Conservation (phyloP, 2,888 invertebrate genomes). For the Liopterus haemorrhoidalis region DNA sequence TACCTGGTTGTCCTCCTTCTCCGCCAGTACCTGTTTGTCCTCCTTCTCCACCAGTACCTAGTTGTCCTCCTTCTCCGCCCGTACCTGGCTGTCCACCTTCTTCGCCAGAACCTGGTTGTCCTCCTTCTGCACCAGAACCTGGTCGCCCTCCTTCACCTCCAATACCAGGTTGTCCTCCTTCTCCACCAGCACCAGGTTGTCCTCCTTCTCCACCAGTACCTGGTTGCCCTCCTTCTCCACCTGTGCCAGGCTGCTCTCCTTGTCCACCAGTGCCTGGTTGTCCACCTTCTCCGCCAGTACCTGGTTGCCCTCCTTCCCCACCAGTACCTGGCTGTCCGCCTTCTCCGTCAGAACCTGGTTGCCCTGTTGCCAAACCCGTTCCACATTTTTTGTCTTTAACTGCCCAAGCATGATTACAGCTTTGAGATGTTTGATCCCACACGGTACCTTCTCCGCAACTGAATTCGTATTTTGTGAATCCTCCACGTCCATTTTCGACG, state of each 20-base stretch:
- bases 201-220: conserved; percentile 25
- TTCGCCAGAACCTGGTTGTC: neutral
- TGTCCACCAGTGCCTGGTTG: conserved; percentile 23
- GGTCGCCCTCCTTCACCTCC: conserved; percentile 17
- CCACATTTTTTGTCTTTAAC: conserved; percentile 41
- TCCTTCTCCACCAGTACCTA: conserved; percentile 18
- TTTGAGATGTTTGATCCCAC: conserved; percentile 63
- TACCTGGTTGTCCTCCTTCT: conserved; percentile 22
- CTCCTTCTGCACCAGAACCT: neutral
- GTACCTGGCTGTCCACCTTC: neutral
- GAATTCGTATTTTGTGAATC: conserved; percentile 63
- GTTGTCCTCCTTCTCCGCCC: conserved; percentile 16
- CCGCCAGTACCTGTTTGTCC: conserved; percentile 24
- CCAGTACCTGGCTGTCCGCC: neutral
- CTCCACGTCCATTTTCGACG: conserved; percentile 56
- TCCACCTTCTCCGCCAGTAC: conserved; percentile 19
- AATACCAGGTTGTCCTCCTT: conserved; percentile 24
- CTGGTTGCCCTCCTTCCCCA: conserved; percentile 23
- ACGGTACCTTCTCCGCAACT: conserved; percentile 69
- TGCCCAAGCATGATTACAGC: conserved; percentile 67
- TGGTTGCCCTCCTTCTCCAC: conserved; percentile 25
- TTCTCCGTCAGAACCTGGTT: neutral
- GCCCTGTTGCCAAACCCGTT: neutral
- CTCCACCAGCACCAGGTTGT: conserved; percentile 24
- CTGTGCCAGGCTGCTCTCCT: conserved; percentile 45